Conservation (phyloP, 2,113 vertebrate genomes). For the Laterallus jamaicensis region DNA sequence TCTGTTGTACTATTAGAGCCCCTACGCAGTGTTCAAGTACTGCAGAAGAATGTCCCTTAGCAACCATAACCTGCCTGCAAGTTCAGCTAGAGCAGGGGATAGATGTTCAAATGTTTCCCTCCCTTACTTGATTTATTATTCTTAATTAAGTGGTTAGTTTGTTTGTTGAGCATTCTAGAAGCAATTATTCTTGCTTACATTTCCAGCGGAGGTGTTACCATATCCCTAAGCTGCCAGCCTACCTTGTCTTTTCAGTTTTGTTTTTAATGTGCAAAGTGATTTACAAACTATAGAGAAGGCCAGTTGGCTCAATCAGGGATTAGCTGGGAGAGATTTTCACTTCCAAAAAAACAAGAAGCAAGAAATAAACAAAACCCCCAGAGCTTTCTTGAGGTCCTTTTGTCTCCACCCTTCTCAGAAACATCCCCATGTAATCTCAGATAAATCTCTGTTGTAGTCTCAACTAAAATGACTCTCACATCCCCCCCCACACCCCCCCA, state of each 20-base stretch:
- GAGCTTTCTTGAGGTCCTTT: not conserved
- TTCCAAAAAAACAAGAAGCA: not conserved
- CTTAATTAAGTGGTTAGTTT: constrained; percentile 59
- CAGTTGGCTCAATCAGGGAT: not conserved
- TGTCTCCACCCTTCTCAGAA: not conserved
- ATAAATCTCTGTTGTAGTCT: not conserved
- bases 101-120: constrained; percentile 3
- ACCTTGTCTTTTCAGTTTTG: not conserved
- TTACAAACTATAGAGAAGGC: not conserved
- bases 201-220: constrained; percentile 24
- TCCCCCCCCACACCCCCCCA: not conserved
- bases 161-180: constrained; percentile 22
- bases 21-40: not conserved
- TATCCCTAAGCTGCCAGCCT: constrained; percentile 7
- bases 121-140: constrained; percentile 51
- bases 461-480: not conserved
- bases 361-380: not conserved
- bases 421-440: accelerated
- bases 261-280: constrained; percentile 20
- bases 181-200: constrained; percentile 46
- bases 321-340: not conserved
- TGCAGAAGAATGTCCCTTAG: not conserved
- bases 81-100: not conserved
- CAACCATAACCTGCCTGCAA: not conserved
- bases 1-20: not conserved